phyloP scores from a whole-genome alignment of 2,113 vertebrate genomes.

The Callocephalon fimbriatum region DNA sequence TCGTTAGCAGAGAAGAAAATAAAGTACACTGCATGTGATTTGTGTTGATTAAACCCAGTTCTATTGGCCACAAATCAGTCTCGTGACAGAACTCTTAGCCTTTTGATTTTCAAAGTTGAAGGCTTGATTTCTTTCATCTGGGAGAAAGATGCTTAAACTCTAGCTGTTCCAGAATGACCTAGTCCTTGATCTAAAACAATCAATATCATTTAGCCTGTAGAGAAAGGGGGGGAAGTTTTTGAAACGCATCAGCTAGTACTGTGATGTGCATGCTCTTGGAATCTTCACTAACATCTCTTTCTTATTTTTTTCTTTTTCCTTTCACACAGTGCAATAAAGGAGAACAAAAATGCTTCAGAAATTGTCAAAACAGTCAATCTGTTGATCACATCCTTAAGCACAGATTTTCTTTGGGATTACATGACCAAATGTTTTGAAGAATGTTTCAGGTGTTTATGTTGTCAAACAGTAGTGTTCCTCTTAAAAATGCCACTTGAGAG shows the following conservation, averaged over 20 bases:
- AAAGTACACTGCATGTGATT: background rate
- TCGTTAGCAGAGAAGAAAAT: background rate
- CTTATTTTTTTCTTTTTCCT: background rate
- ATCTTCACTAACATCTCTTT: background rate
- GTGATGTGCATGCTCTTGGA: background rate
- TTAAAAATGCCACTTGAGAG: background rate
- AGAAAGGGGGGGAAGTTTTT: background rate
- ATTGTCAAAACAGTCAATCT: conserved; percentile 95
- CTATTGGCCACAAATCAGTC: background rate
- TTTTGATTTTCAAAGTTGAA: background rate
- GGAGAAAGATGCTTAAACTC: background rate
- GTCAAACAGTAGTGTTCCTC: background rate
- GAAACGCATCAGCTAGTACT: background rate
- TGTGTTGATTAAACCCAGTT: background rate
- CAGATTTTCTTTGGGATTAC: conserved; percentile 97
- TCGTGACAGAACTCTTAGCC: background rate
- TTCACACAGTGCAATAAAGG: conserved; percentile 87
- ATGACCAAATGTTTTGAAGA: conserved; percentile 88
- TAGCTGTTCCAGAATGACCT: background rate
- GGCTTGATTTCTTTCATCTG: background rate
- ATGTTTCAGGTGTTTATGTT: conserved; percentile 84
- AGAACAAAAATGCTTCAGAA: conserved; percentile 92
- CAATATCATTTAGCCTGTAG: background rate
- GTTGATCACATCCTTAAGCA: conserved; percentile 89
- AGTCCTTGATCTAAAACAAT: background rate